Base-by-base conservation (phyloP, 2,113 vertebrate genomes). In the Dromas ardeola region DNA sequence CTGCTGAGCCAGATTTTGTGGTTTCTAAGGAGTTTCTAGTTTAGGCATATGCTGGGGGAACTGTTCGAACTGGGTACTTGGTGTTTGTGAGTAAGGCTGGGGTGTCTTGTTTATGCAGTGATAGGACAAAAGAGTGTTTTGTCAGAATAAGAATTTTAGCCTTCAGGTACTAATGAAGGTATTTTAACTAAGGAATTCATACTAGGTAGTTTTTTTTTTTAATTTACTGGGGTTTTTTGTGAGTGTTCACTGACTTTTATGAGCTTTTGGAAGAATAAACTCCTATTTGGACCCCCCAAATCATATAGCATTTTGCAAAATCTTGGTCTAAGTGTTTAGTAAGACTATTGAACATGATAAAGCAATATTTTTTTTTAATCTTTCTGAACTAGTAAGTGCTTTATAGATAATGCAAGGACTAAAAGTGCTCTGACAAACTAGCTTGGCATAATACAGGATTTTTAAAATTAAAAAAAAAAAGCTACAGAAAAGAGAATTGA, bases 21-120 rank as follows among this genome's bases (percentile, higher is more conserved):
- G 32, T 94, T 87, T 91, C 74, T 74, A 7, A 86, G 50, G 74
- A 73, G 27, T 73, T n/a, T 61, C n/a, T 42, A 30, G 43, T 8
- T 22, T 34, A 58, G 22, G 32, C 1, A 0, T 63, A 5, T 0
- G 2, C 49, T 30, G 71, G 36, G 29, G 49, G 26, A 85, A 38
- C 42, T 14, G 3, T 61, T 90, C 55, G 42, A 32, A 22, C 49
- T 34, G 58, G 62, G 27, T 36, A 11, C 38, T 70, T 81, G 47
- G 47, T 8, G 8, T 85, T 95, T 92, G 43, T 81, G 65, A 78
- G 25, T 23, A 78, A 55, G 30, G 63, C 19, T 85, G 25, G 26
- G 6, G 5, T 72, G 32, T 67, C 70, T 77, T 80, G 34, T 61
- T 90, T 86, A 16, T 65, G 49, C 27, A 70, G 66, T 52, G 47